Conservation (phyloP, 2,113 vertebrate species). For the Crocuta crocuta region DNA sequence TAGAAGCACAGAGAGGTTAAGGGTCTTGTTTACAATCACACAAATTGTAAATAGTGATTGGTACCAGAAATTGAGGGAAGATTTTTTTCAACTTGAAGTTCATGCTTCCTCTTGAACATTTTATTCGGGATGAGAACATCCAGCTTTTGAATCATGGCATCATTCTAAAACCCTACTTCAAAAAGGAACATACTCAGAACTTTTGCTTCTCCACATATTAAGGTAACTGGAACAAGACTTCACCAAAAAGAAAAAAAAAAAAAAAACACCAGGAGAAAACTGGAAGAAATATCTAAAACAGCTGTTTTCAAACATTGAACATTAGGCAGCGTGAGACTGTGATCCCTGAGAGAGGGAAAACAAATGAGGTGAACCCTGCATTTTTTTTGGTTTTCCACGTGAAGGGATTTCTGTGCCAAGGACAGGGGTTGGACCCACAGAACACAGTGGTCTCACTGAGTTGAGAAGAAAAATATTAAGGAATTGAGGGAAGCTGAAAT, state of each 20-base stretch:
- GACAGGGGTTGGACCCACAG: too few relatives aligned
- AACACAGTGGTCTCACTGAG: not conserved
- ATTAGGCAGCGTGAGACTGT: not conserved
- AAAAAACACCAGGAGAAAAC: not conserved
- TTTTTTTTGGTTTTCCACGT: not conserved
- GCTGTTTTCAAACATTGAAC: not conserved
- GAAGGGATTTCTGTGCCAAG: not conserved
- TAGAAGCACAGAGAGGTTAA: not conserved
- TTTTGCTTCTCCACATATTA: not conserved
- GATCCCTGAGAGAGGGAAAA: not conserved
- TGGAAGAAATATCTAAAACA: not conserved
- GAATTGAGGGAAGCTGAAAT: not conserved
- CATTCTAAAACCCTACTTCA: not conserved
- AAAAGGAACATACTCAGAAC: not conserved
- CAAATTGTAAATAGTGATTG: not conserved
- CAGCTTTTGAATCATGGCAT: not conserved
- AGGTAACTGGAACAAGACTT: not conserved
- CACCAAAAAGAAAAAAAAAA: not conserved
- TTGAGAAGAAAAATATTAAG: not conserved
- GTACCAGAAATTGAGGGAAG: not conserved
- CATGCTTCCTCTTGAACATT: not conserved
- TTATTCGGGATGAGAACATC: not conserved
- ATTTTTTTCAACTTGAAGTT: not conserved
- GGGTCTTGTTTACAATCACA: not conserved
- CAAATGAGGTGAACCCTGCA: not conserved